Conservation (phyloP, 2,113 vertebrate genomes). For the Condylura cristata region DNA sequence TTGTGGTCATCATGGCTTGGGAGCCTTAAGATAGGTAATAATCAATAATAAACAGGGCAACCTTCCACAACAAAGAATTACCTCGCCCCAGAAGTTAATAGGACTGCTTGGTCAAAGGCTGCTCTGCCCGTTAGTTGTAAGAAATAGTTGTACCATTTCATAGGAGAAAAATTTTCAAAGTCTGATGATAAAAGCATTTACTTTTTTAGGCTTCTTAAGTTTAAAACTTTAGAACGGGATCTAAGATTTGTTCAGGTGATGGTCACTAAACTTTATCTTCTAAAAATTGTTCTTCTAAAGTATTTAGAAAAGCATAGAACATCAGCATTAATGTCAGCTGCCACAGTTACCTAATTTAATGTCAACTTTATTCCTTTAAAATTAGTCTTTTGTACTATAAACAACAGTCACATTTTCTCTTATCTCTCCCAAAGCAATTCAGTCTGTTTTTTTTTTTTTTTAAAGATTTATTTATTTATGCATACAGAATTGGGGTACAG, state of each 20-base stretch:
- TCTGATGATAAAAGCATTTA: neutral
- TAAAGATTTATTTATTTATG: too few species aligned
- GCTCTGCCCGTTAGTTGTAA: neutral
- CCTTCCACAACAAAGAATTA: neutral
- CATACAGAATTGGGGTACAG: too few species aligned
- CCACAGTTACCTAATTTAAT: neutral
- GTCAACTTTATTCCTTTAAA: neutral
- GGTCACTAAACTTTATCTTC: neutral
- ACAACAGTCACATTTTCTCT: neutral
- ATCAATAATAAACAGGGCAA: neutral
- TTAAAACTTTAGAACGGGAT: neutral
- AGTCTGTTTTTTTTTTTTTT: slow-evolving; percentile 13
- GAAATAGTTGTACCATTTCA: neutral
- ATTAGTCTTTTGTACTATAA: slow-evolving; percentile 9
- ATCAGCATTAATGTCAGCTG: neutral
- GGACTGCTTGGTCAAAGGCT: neutral
- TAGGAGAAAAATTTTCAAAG: slow-evolving; percentile 18
- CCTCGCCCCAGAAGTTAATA: neutral
- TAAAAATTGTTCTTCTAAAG: neutral
- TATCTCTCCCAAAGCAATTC: neutral
- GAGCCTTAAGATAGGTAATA: neutral
- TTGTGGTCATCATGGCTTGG: neutral
- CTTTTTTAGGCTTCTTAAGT: slow-evolving; percentile 7
- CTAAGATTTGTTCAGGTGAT: neutral
- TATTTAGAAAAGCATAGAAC: neutral